Evolutionary conservation across 2,888 invertebrate species (phyloP), one percentile per base, ranked within the genome.

Genomic region (Adela reaumurella): DNA sequence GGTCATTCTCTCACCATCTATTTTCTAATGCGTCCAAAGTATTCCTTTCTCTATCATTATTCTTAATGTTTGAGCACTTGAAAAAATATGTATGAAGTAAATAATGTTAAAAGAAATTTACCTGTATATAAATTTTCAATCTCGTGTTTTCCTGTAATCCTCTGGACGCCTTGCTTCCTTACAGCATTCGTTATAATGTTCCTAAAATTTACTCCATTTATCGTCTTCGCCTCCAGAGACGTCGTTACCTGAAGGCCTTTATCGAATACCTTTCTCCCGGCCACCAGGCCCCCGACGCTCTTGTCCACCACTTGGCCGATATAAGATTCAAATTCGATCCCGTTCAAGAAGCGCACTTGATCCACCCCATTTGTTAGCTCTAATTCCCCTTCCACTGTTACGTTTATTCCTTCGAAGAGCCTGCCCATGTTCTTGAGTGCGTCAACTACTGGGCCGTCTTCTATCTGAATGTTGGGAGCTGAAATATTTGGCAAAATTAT

Each of bases 241-340:
- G 24, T 28, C 8, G 44, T 18, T 5, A 53, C 52, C 2, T 45
- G 41, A 2, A 51, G 29, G 2, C 50, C 50, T 10, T 50, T 48
- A 45, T 47, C 48, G 46, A 54, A 53, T 3, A 46, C 47, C 46
- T 54, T 54, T 4, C 19, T 46, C 5, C 54, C 54, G 18, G 24
- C 49, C 3, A 41, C 45, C 18, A 46, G 17, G 14, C 45, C 46
- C 14, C 19, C 46, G 16, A 19, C 46, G 28, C 45, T 18, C 19
- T 48, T 46, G 19, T 44, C 17, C 8, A 51, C 51, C n/a, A 51
- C 49, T 17, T 24, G 24, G 8, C 29, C 19, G 14, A 49, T 43
- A 19, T 45, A 51, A 17, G 46, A 44, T 20, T 49, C 19, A 17
- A 49, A 51, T 14, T 49, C 29, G 17, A 49, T 42, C 4, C 35